phyloP scores from a whole-genome alignment of 1,140 invertebrate species.

The Heterodera schachtii region DNA sequence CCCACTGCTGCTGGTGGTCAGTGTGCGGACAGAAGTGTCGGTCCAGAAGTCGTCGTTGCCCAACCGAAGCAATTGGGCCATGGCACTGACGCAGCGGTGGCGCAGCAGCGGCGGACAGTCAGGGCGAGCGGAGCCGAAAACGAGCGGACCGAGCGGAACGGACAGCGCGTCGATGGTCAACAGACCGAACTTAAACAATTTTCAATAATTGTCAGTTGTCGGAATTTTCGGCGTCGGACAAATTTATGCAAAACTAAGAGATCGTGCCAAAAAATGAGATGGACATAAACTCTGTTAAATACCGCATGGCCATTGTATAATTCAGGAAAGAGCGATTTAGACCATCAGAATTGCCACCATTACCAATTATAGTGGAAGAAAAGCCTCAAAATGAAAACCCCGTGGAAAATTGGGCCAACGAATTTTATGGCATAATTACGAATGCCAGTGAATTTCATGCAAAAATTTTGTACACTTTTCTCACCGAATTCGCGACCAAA shows the following conservation, averaged over 20 bases:
- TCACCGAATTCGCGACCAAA: conserved; percentile 11
- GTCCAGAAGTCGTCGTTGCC: neutral
- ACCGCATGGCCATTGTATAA: too few species aligned
- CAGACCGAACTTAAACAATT: neutral
- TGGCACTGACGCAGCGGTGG: neutral
- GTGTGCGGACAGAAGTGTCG: neutral
- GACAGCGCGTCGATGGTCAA: conserved; percentile 1
- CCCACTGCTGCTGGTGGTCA: neutral
- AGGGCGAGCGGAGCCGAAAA: conserved; percentile 19
- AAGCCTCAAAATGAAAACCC: too few species aligned
- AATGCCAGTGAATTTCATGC: too few species aligned
- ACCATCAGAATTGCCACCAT: too few species aligned
- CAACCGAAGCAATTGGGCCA: neutral
- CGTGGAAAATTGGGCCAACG: too few species aligned
- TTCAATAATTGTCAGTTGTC: neutral
- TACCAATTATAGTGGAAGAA: too few species aligned
- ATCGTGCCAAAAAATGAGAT: neutral
- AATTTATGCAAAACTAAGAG: neutral
- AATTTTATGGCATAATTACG: too few species aligned
- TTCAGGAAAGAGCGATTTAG: too few species aligned
- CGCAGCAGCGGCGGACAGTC: conserved; percentile 3
- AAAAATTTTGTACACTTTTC: neutral
- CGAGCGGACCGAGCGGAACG: conserved; percentile 9
- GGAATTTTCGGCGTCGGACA: too few species aligned
- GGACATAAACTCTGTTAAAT: too few species aligned